Base-by-base conservation (phyloP, 2,113 vertebrate species). In the Psephotus haematonotus region DNA sequence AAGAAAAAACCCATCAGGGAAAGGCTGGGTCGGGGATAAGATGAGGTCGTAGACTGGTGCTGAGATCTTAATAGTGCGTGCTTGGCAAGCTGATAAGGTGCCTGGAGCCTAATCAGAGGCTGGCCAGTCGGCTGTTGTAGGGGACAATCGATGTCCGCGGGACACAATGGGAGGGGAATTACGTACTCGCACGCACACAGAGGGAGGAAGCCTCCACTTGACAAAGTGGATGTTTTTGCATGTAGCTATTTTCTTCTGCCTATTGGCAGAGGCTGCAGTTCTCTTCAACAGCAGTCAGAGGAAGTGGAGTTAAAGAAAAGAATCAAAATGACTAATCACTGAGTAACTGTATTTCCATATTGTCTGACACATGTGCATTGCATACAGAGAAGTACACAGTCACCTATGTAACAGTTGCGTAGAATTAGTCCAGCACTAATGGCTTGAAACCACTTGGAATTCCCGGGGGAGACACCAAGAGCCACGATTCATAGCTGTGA, bases 191-290 rank as follows among this genome's bases (percentile, higher is more conserved):
- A 88, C 24, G 35, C 92, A 92, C 86, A 49, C 77, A 72, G 44
- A 71, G 70, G 27, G 95, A 94, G 96, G 93, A 97, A 95, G 71
- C 72, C 57, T 90, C 92, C 96, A 84, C 94, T 96, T 71, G 83
- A 92, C 90, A 37, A 7, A 86, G 72, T 46, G 85, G 55, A 64
- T 87, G 37, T 86, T 95, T 91, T 64, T 75, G 78, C 35, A 10
- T n/a, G 50, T 5, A 29, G 72, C 57, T 78, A 64, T 86, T 95
- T 88, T 90, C 76, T 90, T 72, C 55, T 23, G 79, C 0, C 0
- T 27, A 0, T 31, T 70, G 62, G 62, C 63, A 31, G 63, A 91
- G 78, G 28, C 90, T n/a, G 75, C 69, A 59, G 72, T 16, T 25
- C 46, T 46, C 74, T 62, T 16, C 23, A 10, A 17, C n/a, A 60